phyloP scores from a whole-genome alignment of 2,113 vertebrate genomes.

The Zapus hudsonius region DNA sequence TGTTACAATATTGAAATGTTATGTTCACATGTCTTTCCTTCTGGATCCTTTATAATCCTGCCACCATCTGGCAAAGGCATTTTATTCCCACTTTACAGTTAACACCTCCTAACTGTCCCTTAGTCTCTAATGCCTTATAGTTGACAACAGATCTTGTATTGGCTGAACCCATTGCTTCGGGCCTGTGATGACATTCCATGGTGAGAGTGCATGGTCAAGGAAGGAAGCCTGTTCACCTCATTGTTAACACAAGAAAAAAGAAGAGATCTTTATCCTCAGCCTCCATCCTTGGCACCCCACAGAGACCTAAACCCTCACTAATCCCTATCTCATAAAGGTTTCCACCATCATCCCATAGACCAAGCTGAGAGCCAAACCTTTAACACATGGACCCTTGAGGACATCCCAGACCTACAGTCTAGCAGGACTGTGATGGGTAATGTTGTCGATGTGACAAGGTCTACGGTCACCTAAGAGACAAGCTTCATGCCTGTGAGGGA shows the following conservation, averaged over 20 bases:
- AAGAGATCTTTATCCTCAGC: background rate
- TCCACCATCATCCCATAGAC: background rate
- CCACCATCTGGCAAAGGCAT: background rate
- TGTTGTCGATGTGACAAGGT: background rate
- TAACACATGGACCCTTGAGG: background rate
- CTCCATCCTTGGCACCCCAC: background rate
- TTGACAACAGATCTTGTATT: background rate
- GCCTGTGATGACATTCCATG: background rate
- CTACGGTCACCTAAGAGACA: background rate
- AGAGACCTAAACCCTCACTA: background rate
- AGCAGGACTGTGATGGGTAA: background rate
- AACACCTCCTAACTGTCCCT: background rate
- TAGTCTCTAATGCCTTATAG: conserved; percentile 1
- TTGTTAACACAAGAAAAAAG: too few relatives aligned
- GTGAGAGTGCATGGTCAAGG: background rate
- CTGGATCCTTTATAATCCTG: background rate
- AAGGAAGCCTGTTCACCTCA: background rate
- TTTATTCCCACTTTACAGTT: background rate
- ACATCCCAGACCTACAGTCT: background rate
- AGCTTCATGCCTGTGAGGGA: background rate
- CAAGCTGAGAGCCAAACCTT: background rate
- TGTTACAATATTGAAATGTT: background rate
- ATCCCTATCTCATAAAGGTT: background rate
- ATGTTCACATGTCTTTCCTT: background rate
- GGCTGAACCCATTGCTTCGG: background rate